These are phyloP conservation scores for Boulengeromyrus knoepffleri DNA, from an alignment of 2,113 vertebrate genomes.

Conservation along the genomic window DNA sequence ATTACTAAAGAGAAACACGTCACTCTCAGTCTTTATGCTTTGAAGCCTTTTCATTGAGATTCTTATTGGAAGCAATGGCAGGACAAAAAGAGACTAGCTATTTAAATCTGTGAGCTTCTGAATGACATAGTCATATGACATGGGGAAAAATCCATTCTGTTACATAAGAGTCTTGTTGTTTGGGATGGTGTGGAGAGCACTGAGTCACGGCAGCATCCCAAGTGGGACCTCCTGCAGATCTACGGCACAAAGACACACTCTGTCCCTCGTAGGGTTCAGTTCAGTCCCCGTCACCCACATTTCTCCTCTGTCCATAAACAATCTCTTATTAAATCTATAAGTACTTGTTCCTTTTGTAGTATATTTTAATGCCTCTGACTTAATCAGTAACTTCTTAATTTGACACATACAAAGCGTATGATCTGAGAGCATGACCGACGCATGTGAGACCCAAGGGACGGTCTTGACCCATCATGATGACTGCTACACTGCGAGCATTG, in stretches of 20 bases:
- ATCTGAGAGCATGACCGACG: neutral
- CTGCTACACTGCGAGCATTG: neutral
- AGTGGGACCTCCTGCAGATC: neutral
- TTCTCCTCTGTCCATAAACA: neutral
- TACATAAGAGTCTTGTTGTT: neutral
- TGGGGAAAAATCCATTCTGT: neutral
- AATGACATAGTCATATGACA: neutral
- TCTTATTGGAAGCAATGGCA: neutral
- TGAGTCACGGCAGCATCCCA: neutral
- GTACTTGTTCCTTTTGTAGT: neutral
- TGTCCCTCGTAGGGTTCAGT: neutral
- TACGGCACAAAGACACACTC: neutral
- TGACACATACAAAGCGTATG: neutral
- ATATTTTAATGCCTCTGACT: neutral
- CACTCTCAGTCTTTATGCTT: neutral
- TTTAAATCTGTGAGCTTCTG: neutral
- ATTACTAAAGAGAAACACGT: neutral
- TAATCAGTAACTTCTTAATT: neutral
- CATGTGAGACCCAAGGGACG: neutral
- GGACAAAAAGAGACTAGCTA: neutral
- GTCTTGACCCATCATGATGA: neutral
- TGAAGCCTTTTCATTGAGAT: neutral
- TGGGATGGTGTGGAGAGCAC: neutral
- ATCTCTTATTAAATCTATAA: neutral
- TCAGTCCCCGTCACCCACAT: neutral